Percentiles rank a stretch among this genome's conserved stretches.
Conservation (phyloP, 2,113 vertebrate species). For the Gambusia holbrooki region DNA sequence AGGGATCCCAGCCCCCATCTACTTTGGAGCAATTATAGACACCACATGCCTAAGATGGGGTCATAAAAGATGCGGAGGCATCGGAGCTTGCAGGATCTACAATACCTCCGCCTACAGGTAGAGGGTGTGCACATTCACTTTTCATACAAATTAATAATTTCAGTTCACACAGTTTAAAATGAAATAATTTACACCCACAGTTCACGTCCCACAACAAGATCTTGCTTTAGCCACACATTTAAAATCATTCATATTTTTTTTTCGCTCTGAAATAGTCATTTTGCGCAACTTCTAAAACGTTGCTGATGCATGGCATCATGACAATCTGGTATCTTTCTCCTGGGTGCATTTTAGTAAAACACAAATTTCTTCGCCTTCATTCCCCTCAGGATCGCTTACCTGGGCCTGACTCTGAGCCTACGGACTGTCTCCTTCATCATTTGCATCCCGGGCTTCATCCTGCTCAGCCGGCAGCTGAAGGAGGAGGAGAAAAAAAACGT, state of each 20-base stretch:
- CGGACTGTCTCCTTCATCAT: slow-evolving; percentile 84
- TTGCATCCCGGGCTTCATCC: slow-evolving; percentile 83
- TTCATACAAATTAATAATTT: neutral
- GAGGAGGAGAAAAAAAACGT: slow-evolving; percentile 66
- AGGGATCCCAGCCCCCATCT: slow-evolving; percentile 88
- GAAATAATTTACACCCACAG: no score
- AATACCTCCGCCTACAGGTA: slow-evolving; percentile 86
- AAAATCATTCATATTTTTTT: no score
- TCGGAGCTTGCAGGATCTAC: slow-evolving; percentile 88
- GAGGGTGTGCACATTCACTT: neutral
- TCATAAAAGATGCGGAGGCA: slow-evolving; percentile 79
- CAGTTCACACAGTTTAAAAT: neutral
- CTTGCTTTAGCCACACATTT: no score
- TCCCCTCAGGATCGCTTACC: slow-evolving; percentile 83
- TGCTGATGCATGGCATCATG: no score
- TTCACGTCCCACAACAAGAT: no score
- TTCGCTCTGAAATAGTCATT: neutral
- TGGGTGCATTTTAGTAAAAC: neutral
- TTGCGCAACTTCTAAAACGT: no score
- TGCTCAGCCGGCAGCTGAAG: slow-evolving; percentile 80
- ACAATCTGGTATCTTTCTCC: no score
- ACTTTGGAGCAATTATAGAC: slow-evolving; percentile 90
- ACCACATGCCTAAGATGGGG: slow-evolving; percentile 90
- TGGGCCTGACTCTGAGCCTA: slow-evolving; percentile 87
- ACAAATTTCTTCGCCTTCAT: neutral